Evolutionary conservation across 1,140 invertebrate genomes (phyloP).

Genomic region (Hestina assimilis): DNA sequence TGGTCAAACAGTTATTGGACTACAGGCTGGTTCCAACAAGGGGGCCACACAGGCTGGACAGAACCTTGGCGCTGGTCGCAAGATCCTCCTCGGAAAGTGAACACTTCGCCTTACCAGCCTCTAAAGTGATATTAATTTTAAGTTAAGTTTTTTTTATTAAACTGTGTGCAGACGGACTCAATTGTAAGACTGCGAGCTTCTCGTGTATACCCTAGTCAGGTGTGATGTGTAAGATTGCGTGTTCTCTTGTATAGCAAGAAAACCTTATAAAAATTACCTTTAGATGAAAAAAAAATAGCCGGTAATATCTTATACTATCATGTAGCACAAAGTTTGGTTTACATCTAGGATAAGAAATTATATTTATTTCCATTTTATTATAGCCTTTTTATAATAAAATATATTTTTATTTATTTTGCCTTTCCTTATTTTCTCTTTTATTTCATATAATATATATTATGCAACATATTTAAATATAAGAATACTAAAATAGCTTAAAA

Average conservation of each 20-base stretch:
- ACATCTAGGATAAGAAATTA: slow-evolving; percentile 65
- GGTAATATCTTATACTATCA: slow-evolving; percentile 47
- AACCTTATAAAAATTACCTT: slow-evolving; percentile 36
- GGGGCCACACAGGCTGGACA: slow-evolving; percentile 95
- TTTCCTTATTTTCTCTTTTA: not conserved
- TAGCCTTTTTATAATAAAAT: slow-evolving; percentile 66
- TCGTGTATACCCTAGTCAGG: slow-evolving; percentile 50
- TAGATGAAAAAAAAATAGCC: slow-evolving; percentile 17
- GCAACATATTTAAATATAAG: not conserved
- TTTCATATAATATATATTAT: not conserved
- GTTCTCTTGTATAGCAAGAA: slow-evolving; percentile 37
- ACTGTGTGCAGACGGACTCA: slow-evolving; percentile 52
- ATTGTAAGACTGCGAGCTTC: slow-evolving; percentile 51
- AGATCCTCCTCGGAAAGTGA: slow-evolving; percentile 93
- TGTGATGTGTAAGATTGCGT: slow-evolving; percentile 45
- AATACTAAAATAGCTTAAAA: no score
- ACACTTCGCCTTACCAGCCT: slow-evolving; percentile 29
- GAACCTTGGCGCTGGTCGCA: slow-evolving; percentile 94
- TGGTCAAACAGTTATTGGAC: slow-evolving; percentile 93
- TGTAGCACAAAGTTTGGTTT: slow-evolving; percentile 59
- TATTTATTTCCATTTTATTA: slow-evolving; percentile 73
- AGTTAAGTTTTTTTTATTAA: slow-evolving; percentile 63
- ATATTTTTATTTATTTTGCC: slow-evolving; percentile 26
- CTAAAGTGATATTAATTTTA: slow-evolving; percentile 74
- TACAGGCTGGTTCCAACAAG: slow-evolving; percentile 98